Conservation (phyloP, 2,797 vertebrate genomes). For the Australoheros facetus region DNA sequence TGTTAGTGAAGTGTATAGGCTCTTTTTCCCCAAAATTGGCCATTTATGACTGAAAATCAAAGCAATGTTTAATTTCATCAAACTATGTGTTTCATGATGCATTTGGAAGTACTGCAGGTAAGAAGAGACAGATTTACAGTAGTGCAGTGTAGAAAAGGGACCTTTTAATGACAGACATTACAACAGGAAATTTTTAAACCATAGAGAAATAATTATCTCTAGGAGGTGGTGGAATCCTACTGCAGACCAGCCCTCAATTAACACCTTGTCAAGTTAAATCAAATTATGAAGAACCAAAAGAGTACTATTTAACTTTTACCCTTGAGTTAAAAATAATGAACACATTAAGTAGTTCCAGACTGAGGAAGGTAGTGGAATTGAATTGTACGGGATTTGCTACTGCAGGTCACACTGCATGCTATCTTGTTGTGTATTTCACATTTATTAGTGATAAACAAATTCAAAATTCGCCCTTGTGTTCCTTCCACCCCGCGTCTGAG, state of each 20-base stretch:
- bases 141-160: background rate
- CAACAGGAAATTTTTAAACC: background rate
- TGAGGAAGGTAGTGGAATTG: background rate
- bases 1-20: too few relatives aligned
- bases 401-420: background rate
- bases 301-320: constrained; percentile 10
- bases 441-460: background rate
- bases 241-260: constrained; percentile 25
- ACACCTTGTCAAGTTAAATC: constrained; percentile 8
- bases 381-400: background rate
- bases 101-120: background rate
- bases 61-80: background rate
- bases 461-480: background rate
- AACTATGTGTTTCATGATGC: background rate
- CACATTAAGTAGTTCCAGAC: constrained; percentile 12
- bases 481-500: background rate
- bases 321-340: constrained; percentile 17
- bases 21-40: too few relatives aligned
- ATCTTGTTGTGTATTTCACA: background rate
- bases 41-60: background rate
- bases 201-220: background rate
- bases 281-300: constrained; percentile 21
- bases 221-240: constrained; percentile 1
- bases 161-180: background rate
- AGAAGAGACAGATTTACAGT: background rate